These are phyloP conservation scores for Anguilla megastoma DNA, from an alignment of 2,797 vertebrate species.

Conservation along the genomic window DNA sequence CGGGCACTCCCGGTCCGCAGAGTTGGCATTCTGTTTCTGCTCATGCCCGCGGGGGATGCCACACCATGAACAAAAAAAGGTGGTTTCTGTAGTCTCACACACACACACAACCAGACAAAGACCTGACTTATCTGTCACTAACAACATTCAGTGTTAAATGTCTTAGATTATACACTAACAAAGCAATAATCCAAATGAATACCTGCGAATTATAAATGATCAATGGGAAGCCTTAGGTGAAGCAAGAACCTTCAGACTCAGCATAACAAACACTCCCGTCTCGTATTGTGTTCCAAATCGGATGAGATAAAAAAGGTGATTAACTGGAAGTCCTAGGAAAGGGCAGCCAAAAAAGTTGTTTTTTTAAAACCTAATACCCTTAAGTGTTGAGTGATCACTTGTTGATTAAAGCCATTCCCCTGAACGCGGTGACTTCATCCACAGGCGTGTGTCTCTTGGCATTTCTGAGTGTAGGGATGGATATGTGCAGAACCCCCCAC, in stretches of 20 bases:
- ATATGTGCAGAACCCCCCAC: background rate
- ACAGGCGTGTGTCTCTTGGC: background rate
- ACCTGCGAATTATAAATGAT: background rate
- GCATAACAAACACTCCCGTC: background rate
- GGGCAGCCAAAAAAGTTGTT: background rate
- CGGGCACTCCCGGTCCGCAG: background rate
- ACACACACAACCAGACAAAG: background rate
- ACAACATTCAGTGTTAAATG: background rate
- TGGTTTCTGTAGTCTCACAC: background rate
- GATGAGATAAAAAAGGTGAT: background rate
- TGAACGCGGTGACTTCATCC: background rate
- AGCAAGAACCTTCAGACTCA: background rate
- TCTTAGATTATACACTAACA: background rate
- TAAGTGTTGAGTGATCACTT: conserved; percentile 2
- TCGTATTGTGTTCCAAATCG: background rate
- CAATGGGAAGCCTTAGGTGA: background rate
- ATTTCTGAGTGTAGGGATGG: background rate
- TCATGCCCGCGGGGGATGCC: background rate
- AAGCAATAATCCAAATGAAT: background rate
- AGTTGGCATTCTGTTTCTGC: background rate
- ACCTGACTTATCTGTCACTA: background rate
- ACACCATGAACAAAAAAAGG: background rate
- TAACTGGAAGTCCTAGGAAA: background rate
- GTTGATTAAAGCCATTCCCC: background rate
- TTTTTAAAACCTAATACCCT: background rate